Conservation (phyloP, 2,888 invertebrate genomes). For the Synanthedon vespiformis region DNA sequence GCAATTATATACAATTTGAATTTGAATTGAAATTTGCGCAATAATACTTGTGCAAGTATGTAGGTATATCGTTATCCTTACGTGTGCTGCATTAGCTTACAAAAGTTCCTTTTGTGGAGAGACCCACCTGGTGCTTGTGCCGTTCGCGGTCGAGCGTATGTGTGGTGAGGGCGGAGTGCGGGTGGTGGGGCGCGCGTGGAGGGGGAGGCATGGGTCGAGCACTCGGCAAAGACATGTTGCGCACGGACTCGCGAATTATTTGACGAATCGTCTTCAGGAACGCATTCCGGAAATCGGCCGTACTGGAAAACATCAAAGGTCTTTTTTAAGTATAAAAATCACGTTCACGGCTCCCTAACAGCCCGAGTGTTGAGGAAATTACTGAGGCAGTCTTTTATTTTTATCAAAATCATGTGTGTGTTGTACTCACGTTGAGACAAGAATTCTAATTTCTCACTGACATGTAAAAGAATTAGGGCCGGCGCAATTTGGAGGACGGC, state of each 20-base stretch:
- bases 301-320: conserved; percentile 68
- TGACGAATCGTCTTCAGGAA: conserved; percentile 97
- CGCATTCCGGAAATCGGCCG: conserved; percentile 95
- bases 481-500: no score
- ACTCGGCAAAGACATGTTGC: conserved; percentile 95
- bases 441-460: no score
- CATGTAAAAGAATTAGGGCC: no score
- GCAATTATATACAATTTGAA: no score
- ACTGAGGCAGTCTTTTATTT: no score
- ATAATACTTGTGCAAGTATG: not conserved
- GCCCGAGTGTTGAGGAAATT: no score
- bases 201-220: conserved; percentile 74
- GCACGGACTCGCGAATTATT: conserved; percentile 95
- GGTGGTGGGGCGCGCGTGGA: conserved; percentile 40
- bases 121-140: conserved; percentile 71
- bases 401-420: no score
- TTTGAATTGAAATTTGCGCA: no score
- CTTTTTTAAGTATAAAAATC: not conserved
- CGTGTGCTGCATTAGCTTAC: no score
- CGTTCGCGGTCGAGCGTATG: conserved; percentile 71
- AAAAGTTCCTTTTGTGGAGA: not conserved
- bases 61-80: not conserved
- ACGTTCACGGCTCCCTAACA: no score
- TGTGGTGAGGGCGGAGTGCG: conserved; percentile 62
- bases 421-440: no score